Conservation (phyloP, 2,113 vertebrate species). For the Hymenochirus boettgeri region DNA sequence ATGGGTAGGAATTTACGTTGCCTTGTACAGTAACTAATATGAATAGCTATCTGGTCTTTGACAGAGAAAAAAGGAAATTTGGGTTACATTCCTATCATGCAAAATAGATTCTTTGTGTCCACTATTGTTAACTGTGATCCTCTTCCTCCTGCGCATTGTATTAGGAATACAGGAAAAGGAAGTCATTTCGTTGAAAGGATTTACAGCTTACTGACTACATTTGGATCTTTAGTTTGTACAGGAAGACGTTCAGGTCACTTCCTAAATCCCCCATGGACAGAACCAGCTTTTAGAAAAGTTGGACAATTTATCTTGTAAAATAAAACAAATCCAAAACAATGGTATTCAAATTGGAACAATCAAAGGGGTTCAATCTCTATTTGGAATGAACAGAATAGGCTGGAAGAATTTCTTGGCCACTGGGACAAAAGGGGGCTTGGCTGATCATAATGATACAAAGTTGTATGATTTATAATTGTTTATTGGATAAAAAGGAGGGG, state of each 20-base stretch:
- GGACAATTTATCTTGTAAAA: not conserved
- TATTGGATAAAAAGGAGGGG: too few relatives aligned
- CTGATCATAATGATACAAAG: too few relatives aligned
- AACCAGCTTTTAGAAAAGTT: slow-evolving; percentile 1
- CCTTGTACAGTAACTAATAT: not conserved
- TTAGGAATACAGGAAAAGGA: slow-evolving; percentile 27
- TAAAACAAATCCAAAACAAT: not conserved
- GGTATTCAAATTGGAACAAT: not conserved
- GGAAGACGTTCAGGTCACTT: slow-evolving; percentile 20
- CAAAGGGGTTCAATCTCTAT: too few relatives aligned
- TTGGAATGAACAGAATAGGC: too few relatives aligned
- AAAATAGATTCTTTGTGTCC: slow-evolving; percentile 14
- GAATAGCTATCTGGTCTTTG: slow-evolving; percentile 10
- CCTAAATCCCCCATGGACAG: not conserved
- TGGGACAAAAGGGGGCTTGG: too few relatives aligned
- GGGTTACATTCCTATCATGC: slow-evolving; percentile 9
- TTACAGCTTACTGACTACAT: not conserved
- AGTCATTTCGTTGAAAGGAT: slow-evolving; percentile 5
- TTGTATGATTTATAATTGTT: too few relatives aligned
- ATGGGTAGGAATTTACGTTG: too few relatives aligned
- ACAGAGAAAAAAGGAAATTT: slow-evolving; percentile 7
- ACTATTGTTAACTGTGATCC: slow-evolving; percentile 26
- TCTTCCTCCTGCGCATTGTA: slow-evolving; percentile 10
- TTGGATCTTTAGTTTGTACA: not conserved
- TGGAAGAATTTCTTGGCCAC: too few relatives aligned